phyloP scores from a whole-genome alignment of 2,888 invertebrate species.

The Anorthoa munda region DNA sequence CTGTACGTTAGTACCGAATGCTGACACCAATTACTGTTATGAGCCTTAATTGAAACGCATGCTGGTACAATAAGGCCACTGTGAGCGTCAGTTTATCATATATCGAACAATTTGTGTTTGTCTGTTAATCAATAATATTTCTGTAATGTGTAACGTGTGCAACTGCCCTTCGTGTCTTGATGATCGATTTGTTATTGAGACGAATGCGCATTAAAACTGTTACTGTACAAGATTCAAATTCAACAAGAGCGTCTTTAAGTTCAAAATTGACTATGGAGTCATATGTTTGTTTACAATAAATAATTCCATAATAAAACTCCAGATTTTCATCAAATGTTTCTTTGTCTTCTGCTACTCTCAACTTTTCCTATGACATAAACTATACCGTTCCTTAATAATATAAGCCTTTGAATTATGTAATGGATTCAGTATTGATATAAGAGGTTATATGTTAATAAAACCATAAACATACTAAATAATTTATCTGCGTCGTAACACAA shows the following conservation, averaged over 20 bases:
- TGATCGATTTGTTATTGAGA: slow-evolving; percentile 56
- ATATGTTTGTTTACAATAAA: not conserved
- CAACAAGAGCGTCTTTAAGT: not conserved
- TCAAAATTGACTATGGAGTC: slow-evolving; percentile 4
- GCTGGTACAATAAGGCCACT: slow-evolving; percentile 74
- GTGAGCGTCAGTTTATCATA: slow-evolving; percentile 63
- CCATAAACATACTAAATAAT: slow-evolving; percentile 37
- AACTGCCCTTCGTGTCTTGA: slow-evolving; percentile 54
- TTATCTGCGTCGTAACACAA: slow-evolving; percentile 36
- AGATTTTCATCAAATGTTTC: slow-evolving; percentile 10
- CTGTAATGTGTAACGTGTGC: slow-evolving; percentile 62
- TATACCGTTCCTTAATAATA: not conserved
- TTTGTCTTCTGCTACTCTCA: slow-evolving; percentile 2
- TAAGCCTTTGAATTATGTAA: slow-evolving; percentile 17
- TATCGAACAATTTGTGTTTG: slow-evolving; percentile 72
- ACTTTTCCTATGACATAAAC: not conserved
- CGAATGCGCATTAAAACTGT: slow-evolving; percentile 31
- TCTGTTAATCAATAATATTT: slow-evolving; percentile 69
- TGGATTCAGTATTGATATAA: slow-evolving; percentile 8
- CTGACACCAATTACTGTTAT: slow-evolving; percentile 85
- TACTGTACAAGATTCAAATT: not conserved
- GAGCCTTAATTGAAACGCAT: slow-evolving; percentile 88
- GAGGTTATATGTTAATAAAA: slow-evolving; percentile 23
- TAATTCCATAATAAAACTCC: not conserved
- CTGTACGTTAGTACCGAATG: slow-evolving; percentile 55